Percentiles rank a stretch among this genome's conserved stretches.
Conservation (phyloP, 92 coral and sea anemone genomes). For the Porites divaricata region DNA sequence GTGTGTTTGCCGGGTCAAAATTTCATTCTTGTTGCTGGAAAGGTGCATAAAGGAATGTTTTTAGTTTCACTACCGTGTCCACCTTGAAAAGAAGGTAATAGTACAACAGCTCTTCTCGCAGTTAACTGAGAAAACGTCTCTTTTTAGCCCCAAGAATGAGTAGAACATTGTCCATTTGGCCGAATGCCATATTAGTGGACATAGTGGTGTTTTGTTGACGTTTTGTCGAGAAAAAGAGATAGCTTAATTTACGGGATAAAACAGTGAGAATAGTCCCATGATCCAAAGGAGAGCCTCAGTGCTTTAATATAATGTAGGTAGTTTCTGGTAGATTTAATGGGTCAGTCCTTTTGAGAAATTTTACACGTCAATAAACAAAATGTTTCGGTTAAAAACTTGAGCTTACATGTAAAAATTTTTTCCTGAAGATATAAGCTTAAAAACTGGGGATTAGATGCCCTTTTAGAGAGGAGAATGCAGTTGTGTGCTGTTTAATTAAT, state of each 20-base stretch:
- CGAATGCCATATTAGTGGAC: background rate
- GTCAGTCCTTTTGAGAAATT: too few relatives aligned
- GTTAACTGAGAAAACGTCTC: background rate
- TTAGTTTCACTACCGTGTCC: background rate
- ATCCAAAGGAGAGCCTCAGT: background rate
- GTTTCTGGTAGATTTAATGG: too few relatives aligned
- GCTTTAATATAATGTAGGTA: too few relatives aligned
- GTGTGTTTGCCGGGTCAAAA: background rate
- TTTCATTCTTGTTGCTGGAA: constrained; percentile 1
- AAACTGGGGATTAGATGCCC: too few relatives aligned
- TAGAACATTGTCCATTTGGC: background rate
- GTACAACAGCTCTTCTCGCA: background rate
- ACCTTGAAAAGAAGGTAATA: background rate
- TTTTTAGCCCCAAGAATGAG: background rate
- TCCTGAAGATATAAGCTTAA: too few relatives aligned
- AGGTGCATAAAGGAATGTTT: background rate
- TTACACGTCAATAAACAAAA: too few relatives aligned
- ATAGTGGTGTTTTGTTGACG: background rate
- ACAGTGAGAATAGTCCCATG: background rate
- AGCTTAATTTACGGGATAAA: background rate
- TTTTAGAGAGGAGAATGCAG: too few relatives aligned
- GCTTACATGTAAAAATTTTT: too few relatives aligned
- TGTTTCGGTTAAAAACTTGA: too few relatives aligned
- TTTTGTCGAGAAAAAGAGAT: background rate
- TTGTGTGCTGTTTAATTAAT: too few relatives aligned